These are phyloP conservation scores for Capricornis sumatraensis DNA, from an alignment of 2,113 vertebrate genomes.

Conservation along the genomic window DNA sequence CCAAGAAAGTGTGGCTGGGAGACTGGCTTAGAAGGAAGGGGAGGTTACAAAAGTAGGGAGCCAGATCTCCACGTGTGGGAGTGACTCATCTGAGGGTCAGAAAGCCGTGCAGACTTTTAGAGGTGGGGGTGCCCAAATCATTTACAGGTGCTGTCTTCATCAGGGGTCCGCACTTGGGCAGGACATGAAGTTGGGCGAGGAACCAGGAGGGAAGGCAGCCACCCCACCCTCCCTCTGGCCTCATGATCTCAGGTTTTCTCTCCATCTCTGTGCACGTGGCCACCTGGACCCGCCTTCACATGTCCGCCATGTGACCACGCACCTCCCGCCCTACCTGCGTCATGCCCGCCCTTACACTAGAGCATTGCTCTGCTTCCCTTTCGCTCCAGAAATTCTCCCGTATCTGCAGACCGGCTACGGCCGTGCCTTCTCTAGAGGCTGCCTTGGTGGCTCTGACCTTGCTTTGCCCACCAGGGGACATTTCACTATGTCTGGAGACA, in stretches of 20 bases:
- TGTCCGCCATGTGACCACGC: neutral
- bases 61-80: neutral
- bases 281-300: accelerated
- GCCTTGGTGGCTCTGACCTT: neutral
- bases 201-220: neutral
- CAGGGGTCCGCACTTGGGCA: neutral
- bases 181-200: neutral
- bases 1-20: neutral
- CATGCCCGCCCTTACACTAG: accelerated
- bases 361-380: neutral
- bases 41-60: neutral
- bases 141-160: neutral
- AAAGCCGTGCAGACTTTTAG: neutral
- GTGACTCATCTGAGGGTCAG: neutral
- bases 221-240: neutral
- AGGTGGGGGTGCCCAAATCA: neutral
- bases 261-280: neutral
- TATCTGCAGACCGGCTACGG: neutral
- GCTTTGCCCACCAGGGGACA: neutral
- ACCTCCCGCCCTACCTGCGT: accelerated
- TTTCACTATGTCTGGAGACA: neutral
- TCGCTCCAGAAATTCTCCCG: accelerated
- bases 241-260: neutral
- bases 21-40: neutral
- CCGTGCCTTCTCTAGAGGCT: neutral